Base-by-base conservation (phyloP, 2,113 vertebrate genomes). In the Pachypanchax playfairii region DNA sequence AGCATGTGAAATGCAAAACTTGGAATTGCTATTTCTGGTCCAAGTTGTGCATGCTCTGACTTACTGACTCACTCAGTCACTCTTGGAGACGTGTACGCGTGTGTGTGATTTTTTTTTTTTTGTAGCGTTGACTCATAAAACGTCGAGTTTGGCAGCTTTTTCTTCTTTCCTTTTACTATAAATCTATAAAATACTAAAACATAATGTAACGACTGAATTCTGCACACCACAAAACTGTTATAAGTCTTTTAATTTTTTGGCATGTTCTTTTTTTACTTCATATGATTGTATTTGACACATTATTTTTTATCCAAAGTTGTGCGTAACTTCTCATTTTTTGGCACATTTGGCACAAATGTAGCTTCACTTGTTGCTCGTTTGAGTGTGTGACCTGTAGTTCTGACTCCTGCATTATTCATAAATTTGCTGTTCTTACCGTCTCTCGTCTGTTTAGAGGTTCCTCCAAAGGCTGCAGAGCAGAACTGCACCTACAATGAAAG, bases 391-490 rank as follows among this genome's bases (percentile, higher is more conserved):
- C 55, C 18, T 51, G 24, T 33, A 31, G 9, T 39, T 33, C 17
- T 22, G 43, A 26, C 44, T 38, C 25, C 26, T 22, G 17, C 21
- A 7, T 52, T 46, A 73, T 55, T 41, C 10, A 62, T 36, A 53
- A 70, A 36, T 65, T 44, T 56, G 58, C 42, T 47, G 75, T 70
- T 78, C 89, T 95, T 96, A 96, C 94, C 93, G 91, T 91, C 74
- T 77, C 93, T 88, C 93, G 97, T 95, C 93, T 98, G 95, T 96
- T 96, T 93, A 29, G 25, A 77, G 63, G 81, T 87, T 77, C 79
- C 58, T 89, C 78, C 80, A 81, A 68, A 74, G 75, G 71, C 73
- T 70, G 54, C 31, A 62, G 36, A 50, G 24, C 41, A 75, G 38
- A 69, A 56, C 43, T 18, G 56, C n/a, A 61, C 28, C 26, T 61